Base-by-base conservation (phyloP, 2,797 vertebrate genomes). In the Lophotriccus pileatus region DNA sequence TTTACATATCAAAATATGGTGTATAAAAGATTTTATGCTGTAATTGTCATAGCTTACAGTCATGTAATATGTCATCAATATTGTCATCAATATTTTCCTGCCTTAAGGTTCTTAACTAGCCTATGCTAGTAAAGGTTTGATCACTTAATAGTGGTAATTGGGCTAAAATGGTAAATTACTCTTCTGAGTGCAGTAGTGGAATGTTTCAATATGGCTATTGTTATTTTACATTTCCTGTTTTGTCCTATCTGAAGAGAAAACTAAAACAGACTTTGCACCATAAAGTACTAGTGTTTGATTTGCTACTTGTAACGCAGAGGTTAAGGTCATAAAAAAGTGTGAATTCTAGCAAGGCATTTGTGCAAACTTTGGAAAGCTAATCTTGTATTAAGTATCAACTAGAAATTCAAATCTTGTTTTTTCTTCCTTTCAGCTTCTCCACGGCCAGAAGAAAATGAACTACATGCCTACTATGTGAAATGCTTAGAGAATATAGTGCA, bases 401-500 rank as follows among this genome's bases (percentile, higher is more conserved):
- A 25, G 43, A 80, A 90, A 36, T 80, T 93, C 5, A 56, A 43
- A 55, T 80, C n/a, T 59, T 88, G 30, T 25, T 77, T 46, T 95
- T 69, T 46, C 13, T 96, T 93, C 62, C 47, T 49, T 79, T 62
- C 96, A 99, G 99, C 97, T 95, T 84, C 97, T 83, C 96, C 97
- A 56, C 56, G 87, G 49, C 97, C 96, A 56, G 97, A 97, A 43
- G 97, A 96, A 91, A 98, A 98, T 34, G 95, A 98, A 25, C 89
- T 97, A 30, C 98, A 97, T 60, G 39, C 89, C 74, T 98, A 99
- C 96, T 96, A 99, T 77, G 90, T 99, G 92, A 99, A 98, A 97
- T 99, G 99, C 95, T 98, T 99, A 62, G 98, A 99, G 93, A 99
- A 98, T 92, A 96, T 99, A 37, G 97, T 98, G 10, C 98, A 98